Percentiles rank a stretch among this genome's conserved stretches.
Evolutionary conservation across 2,113 vertebrate species (phyloP).

Genomic region (Cephalopterus ornatus): DNA sequence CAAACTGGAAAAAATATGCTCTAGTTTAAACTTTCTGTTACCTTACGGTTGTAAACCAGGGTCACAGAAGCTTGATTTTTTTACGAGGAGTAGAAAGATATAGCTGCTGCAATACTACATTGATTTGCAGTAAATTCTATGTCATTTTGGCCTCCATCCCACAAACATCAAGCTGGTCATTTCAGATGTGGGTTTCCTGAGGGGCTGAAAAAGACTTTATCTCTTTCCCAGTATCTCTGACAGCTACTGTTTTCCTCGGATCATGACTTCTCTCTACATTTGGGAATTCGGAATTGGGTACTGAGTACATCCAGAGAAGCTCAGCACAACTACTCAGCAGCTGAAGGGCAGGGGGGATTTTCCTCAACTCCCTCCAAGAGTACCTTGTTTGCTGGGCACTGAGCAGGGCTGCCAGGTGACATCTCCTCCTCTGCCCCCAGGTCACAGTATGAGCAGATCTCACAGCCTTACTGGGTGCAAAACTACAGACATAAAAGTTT

Average conservation of each 20-base stretch:
- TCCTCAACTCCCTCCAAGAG: not conserved
- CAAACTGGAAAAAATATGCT: not conserved
- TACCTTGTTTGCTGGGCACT: not conserved
- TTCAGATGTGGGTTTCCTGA: constrained; percentile 22
- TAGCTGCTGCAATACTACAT: not conserved
- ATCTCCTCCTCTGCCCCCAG: not conserved
- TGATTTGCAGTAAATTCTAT: constrained; percentile 27
- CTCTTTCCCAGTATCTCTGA: not conserved
- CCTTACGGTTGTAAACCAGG: not conserved
- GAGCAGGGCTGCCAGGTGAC: not conserved
- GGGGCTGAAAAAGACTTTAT: not conserved
- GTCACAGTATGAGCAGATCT: not conserved
- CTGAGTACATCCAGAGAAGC: not conserved
- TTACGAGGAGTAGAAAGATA: not conserved
- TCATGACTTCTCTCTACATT: not conserved
- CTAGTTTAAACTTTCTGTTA: not conserved
- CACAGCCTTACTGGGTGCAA: not conserved
- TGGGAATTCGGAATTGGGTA: not conserved
- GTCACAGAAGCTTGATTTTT: not conserved
- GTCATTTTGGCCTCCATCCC: not conserved
- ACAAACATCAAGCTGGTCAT: not conserved
- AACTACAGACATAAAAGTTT: not conserved
- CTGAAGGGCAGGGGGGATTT: not conserved
- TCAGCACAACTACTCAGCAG: not conserved
- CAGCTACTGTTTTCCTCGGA: not conserved